phyloP scores from a whole-genome alignment of 2,888 invertebrate species.

The Nasonia oneida region DNA sequence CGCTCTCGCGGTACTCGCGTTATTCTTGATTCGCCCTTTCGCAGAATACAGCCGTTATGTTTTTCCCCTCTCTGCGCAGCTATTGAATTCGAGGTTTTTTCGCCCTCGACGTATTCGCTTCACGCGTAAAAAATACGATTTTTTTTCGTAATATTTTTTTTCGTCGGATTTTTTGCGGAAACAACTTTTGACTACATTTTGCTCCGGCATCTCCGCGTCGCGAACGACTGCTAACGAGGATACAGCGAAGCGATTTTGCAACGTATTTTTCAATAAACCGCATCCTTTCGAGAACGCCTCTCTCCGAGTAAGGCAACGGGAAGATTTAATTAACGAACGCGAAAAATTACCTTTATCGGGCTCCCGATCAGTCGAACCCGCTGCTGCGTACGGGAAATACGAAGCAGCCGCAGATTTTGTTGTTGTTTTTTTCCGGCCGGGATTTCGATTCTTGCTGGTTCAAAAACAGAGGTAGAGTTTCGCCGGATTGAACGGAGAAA shows the following conservation, averaged over 20 bases:
- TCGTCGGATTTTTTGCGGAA: background rate
- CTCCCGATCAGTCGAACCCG: background rate
- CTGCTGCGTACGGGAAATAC: background rate
- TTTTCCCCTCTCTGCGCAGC: background rate
- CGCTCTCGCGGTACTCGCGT: too few relatives aligned
- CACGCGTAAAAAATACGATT: background rate
- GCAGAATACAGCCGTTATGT: too few relatives aligned
- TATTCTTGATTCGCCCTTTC: too few relatives aligned
- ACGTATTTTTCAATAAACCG: too few relatives aligned
- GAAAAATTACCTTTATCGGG: background rate
- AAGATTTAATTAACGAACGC: background rate
- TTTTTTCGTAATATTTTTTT: background rate
- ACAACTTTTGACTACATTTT: background rate
- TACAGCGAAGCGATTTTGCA: too few relatives aligned
- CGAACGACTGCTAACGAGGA: background rate
- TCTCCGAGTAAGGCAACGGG: background rate
- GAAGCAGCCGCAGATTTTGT: background rate
- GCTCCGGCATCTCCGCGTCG: background rate
- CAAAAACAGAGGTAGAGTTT: too few relatives aligned
- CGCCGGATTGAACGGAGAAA: too few relatives aligned
- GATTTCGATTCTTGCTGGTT: too few relatives aligned
- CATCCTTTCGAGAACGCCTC: too few relatives aligned
- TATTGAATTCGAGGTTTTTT: background rate
- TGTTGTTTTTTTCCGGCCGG: too few relatives aligned
- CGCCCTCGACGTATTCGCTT: background rate